phyloP scores from a whole-genome alignment of 2,113 vertebrate genomes.

The Centrocercus urophasianus region DNA sequence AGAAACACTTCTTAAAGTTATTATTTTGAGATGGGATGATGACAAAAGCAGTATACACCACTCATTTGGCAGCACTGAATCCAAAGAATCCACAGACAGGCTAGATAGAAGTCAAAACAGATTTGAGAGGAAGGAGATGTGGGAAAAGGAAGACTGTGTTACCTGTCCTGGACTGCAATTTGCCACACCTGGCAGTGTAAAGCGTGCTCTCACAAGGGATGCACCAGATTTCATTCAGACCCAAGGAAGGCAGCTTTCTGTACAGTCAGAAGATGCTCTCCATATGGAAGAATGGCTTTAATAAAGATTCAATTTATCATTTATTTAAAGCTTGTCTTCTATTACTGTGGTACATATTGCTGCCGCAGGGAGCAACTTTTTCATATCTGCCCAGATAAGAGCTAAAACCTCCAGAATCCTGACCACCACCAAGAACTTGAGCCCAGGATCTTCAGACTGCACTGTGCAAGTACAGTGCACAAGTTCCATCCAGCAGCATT shows the following conservation, averaged over 20 bases:
- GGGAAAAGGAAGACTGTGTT: neutral
- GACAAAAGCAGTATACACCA: neutral
- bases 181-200: neutral
- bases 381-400: slow-evolving; percentile 8
- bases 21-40: neutral
- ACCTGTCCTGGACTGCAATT: neutral
- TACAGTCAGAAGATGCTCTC: neutral
- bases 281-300: slow-evolving; percentile 52
- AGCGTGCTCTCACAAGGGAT: rapidly evolving
- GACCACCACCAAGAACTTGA: neutral
- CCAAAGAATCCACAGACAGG: neutral
- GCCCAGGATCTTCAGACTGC: neutral
- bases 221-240: neutral
- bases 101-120: neutral
- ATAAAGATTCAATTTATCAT: slow-evolving; percentile 51
- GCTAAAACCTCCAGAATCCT: neutral
- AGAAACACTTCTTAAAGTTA: neutral
- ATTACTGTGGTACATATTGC: slow-evolving; percentile 8
- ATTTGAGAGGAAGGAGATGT: neutral
- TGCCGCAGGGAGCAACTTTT: slow-evolving; percentile 18
- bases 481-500: neutral
- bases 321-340: slow-evolving; percentile 37
- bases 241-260: neutral
- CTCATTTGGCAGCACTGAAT: neutral
- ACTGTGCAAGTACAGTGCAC: neutral